Base-by-base conservation (phyloP, 1,140 invertebrate genomes). In the Trigoniulus corallinus region DNA sequence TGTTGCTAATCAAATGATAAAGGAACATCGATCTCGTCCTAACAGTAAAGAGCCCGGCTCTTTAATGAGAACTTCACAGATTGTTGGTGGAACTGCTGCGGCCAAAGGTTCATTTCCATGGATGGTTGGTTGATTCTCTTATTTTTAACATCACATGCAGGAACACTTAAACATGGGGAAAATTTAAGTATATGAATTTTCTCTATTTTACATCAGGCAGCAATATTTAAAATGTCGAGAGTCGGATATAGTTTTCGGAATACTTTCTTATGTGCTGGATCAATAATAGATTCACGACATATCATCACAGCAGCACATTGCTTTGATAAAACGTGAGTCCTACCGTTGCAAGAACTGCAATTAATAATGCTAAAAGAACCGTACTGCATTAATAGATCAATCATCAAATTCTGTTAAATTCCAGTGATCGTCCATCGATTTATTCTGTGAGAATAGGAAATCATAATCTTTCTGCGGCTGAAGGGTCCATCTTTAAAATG, bases 101-200 rank as follows among this genome's bases (percentile, higher is more conserved):
- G 74, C 76, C 29, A 92, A 91, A 64, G 91, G 88, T 1, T 75
- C 84, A 52, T 94, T 87, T 82, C 91, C 91, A 15, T 96, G 92
- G 91, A 84, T 88, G 73, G 78, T 79, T 34, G 15, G 7, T 34
- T 7, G 15, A 34, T 34, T 34, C 15, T 34, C 15, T 7, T 34
- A 7, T 7, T 34, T 15, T 34, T 7, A 34, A 34, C 7, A 7
- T 34, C 15, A 34, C 29, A 7, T 34, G 7, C 15, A 34, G 15
- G n/a, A n/a, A n/a, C n/a, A n/a, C n/a, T n/a, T n/a, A n/a, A n/a
- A n/a, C n/a, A n/a, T n/a, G n/a, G n/a, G n/a, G n/a, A n/a, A n/a
- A n/a, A n/a, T n/a, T n/a, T n/a, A n/a, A n/a, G n/a, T n/a, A n/a
- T n/a, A n/a, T n/a, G n/a, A n/a, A n/a, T n/a, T n/a, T 34, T 34